Percentiles rank a stretch among this genome's conserved stretches.
Evolutionary conservation across 2,797 vertebrate species (phyloP).

Genomic region (Mormyrus hasselquistii): DNA sequence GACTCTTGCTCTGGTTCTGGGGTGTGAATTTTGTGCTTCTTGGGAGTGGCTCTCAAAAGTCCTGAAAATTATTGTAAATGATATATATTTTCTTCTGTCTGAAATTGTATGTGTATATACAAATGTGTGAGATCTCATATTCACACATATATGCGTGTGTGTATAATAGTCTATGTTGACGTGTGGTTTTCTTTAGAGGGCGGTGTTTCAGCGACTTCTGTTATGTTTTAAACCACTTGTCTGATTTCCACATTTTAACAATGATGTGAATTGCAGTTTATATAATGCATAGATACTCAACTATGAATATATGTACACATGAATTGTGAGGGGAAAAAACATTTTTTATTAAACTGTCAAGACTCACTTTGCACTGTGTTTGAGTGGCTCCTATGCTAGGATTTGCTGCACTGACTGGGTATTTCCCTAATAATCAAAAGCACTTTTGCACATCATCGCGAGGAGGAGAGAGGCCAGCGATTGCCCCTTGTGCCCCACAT

Average conservation of each 20-base stretch:
- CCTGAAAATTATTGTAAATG: slow-evolving; percentile 1
- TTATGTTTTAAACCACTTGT: slow-evolving; percentile 45
- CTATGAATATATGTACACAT: slow-evolving; percentile 61
- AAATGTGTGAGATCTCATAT: slow-evolving; percentile 33
- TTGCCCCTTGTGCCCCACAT: neutral
- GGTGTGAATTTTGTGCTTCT: neutral
- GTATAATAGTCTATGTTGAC: slow-evolving; percentile 19
- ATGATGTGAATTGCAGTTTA: slow-evolving; percentile 51
- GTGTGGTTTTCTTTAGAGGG: slow-evolving; percentile 38
- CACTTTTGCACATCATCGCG: neutral
- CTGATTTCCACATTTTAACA: slow-evolving; percentile 49
- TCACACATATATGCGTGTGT: slow-evolving; percentile 27
- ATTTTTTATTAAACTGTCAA: slow-evolving; percentile 69
- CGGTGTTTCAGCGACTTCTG: slow-evolving; percentile 40
- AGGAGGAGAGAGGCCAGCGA: neutral
- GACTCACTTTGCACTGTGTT: slow-evolving; percentile 9
- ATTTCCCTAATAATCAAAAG: neutral
- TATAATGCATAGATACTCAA: slow-evolving; percentile 59
- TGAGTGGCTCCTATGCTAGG: neutral
- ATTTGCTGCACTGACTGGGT: neutral
- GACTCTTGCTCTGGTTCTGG: neutral
- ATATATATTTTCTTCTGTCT: neutral
- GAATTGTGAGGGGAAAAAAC: slow-evolving; percentile 58
- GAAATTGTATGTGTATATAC: slow-evolving; percentile 18
- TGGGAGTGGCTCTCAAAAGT: neutral